phyloP scores from a whole-genome alignment of 2,797 vertebrate species.

The Gymnoscopelus microlampas region DNA sequence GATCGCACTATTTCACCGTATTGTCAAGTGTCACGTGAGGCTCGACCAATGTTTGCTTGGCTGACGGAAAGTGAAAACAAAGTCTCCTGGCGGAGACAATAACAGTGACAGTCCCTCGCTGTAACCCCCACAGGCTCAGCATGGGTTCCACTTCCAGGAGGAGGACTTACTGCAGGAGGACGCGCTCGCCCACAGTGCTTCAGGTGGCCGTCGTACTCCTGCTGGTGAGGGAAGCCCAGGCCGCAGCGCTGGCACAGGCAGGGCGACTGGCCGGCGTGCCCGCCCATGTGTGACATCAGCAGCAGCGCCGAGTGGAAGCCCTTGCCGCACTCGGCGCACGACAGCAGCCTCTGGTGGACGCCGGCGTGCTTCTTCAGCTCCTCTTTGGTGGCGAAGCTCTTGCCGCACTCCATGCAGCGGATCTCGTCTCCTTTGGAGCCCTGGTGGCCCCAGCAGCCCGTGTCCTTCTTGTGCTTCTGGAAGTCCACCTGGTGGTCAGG shows the following conservation, averaged over 20 bases:
- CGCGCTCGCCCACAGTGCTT: constrained; percentile 74
- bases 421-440: constrained; percentile 71
- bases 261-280: constrained; percentile 77
- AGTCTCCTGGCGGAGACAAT: no score
- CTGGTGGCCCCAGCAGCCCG: constrained; percentile 83
- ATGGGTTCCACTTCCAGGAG: no score
- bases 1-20: no score
- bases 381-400: constrained; percentile 70
- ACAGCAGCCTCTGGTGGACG: constrained; percentile 82
- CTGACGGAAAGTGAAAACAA: no score
- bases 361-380: constrained; percentile 82
- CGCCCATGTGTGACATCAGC: constrained; percentile 86
- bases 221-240: constrained; percentile 83
- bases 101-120: no score
- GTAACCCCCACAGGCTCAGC: no score
- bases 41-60: no score
- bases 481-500: constrained; percentile 64
- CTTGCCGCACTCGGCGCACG: constrained; percentile 82
- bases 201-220: constrained; percentile 81
- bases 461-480: constrained; percentile 82
- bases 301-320: constrained; percentile 82
- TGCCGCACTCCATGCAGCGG: constrained; percentile 82
- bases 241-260: constrained; percentile 84
- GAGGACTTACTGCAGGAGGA: no score
- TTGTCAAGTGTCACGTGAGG: no score